A percentile compares a stretch with the other conserved stretches of the same genome.
Conservation (phyloP, 2,797 vertebrate genomes). For the Malurus splendens region DNA sequence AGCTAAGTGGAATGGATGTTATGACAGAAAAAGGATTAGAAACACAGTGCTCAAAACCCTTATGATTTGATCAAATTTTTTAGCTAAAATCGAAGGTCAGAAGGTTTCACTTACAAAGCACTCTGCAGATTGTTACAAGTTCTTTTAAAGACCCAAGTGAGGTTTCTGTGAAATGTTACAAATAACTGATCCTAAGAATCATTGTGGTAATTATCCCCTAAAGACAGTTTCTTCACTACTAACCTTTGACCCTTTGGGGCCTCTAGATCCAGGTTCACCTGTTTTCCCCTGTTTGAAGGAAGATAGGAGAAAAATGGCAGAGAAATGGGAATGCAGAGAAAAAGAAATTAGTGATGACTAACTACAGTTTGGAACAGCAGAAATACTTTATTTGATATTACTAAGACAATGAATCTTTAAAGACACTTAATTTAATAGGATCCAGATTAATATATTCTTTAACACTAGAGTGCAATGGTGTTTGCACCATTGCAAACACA, state of each 20-base stretch:
- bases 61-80: not conserved
- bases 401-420: not conserved
- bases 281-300: conserved; percentile 81
- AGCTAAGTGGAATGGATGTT: not conserved
- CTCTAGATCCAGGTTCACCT: conserved; percentile 89
- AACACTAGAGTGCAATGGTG: not conserved
- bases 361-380: conserved; percentile 2
- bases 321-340: conserved; percentile 31
- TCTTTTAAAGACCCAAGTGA: not conserved
- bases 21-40: not conserved
- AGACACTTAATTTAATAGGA: not conserved
- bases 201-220: not conserved
- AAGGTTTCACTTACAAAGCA: not conserved
- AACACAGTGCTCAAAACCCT: not conserved
- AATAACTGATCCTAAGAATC: not conserved
- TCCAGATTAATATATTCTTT: not conserved
- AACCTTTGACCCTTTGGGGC: conserved; percentile 94
- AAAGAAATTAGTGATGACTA: conserved; percentile 49
- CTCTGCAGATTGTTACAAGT: not conserved
- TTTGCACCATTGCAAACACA: not conserved
- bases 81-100: not conserved
- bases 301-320: conserved; percentile 43
- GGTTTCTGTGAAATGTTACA: not conserved
- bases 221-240: conserved; percentile 52
- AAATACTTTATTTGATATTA: conserved; percentile 23